Evolutionary conservation across 92 coral and sea anemone species (phyloP).

Genomic region (Parazoanthus swiftii): DNA sequence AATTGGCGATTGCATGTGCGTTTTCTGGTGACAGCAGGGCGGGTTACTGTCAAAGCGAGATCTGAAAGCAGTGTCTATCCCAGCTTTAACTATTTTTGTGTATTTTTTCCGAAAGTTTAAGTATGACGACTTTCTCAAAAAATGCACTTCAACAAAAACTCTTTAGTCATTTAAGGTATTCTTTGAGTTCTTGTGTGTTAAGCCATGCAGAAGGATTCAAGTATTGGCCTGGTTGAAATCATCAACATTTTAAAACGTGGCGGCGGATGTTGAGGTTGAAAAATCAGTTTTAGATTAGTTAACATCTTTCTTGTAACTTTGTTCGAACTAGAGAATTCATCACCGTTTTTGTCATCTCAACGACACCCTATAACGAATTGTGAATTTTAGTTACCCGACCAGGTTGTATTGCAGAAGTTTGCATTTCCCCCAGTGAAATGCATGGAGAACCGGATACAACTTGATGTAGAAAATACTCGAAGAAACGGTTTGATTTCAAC

Average conservation of each 20-base stretch:
- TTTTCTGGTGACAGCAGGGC: constrained; percentile 13
- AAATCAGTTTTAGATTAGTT: not conserved
- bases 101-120: constrained; percentile 1
- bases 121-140: constrained; percentile 16
- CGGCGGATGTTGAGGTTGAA: not conserved
- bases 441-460: constrained; percentile 31
- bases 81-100: not conserved
- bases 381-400: constrained; percentile 26
- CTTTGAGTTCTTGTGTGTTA: constrained; percentile 1
- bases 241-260: constrained; percentile 15
- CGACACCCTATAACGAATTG: not conserved
- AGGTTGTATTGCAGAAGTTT: constrained; percentile 33
- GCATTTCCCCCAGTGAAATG: constrained; percentile 45
- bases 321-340: not conserved
- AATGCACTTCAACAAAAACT: constrained; percentile 1
- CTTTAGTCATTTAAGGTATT: not conserved
- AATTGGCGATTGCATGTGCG: not conserved
- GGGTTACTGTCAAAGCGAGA: constrained; percentile 11
- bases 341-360: not conserved
- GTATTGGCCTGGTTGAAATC: not conserved
- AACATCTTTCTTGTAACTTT: not conserved
- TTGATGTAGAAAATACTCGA: not conserved
- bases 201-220: constrained; percentile 4
- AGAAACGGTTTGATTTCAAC: constrained; percentile 13
- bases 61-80: constrained; percentile 23